Evolutionary conservation across 2,797 vertebrate genomes (phyloP).

Genomic region (Neosilurus mollespiculum): DNA sequence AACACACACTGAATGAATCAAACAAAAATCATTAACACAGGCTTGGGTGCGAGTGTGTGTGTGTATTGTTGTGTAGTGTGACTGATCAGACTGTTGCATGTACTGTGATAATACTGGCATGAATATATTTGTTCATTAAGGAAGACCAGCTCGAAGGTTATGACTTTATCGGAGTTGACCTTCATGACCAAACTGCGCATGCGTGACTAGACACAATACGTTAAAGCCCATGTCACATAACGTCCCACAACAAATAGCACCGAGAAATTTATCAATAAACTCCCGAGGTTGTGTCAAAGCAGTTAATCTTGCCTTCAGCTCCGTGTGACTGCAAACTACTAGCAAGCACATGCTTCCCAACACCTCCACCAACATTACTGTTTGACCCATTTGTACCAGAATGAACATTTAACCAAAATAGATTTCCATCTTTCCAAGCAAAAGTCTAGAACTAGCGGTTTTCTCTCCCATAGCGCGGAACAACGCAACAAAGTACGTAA

Average conservation of each 20-base stretch:
- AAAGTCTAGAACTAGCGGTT: background rate
- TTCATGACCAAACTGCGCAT: no score
- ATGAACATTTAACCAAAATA: background rate
- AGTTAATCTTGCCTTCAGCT: background rate
- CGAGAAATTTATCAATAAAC: no score
- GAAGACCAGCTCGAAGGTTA: background rate
- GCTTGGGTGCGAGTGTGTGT: background rate
- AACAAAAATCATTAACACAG: slow-evolving; percentile 51
- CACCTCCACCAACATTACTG: background rate
- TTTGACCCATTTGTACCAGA: background rate
- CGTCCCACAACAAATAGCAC: no score
- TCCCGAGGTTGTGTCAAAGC: background rate
- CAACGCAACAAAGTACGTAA: background rate
- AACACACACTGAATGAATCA: slow-evolving; percentile 51
- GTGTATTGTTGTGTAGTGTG: slow-evolving; percentile 21
- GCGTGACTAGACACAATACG: no score
- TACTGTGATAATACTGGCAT: background rate
- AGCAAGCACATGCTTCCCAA: background rate
- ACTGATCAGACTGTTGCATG: slow-evolving; percentile 24
- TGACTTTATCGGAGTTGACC: no score
- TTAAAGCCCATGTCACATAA: no score
- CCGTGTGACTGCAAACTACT: background rate
- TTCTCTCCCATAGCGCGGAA: background rate
- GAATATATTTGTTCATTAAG: background rate
- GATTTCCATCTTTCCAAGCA: no score